Conservation (phyloP, 2,888 invertebrate species). For the Oscheius sp. region DNA sequence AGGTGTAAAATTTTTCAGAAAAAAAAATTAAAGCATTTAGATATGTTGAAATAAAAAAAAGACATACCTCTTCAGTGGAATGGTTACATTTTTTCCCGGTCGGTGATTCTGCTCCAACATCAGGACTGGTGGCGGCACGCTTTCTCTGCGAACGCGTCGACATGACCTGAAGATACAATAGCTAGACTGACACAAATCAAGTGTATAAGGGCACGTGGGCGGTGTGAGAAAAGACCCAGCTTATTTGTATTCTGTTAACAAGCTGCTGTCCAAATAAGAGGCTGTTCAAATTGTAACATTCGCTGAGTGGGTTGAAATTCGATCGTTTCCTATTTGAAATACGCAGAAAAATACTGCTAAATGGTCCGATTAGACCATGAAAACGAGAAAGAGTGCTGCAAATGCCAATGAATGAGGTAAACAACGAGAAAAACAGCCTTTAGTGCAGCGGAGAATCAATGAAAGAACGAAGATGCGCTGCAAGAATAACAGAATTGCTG, state of each 20-base stretch:
- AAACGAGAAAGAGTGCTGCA: not conserved
- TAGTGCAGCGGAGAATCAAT: not conserved
- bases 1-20: not conserved
- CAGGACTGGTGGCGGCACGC: constrained; percentile 29
- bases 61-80: constrained; percentile 6
- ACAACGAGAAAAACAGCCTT: constrained; percentile 12
- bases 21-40: not conserved
- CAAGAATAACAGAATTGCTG: not conserved
- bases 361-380: not conserved
- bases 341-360: not conserved
- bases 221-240: not conserved
- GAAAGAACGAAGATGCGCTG: not conserved
- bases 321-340: not conserved
- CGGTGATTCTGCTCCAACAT: not conserved
- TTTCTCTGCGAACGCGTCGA: constrained; percentile 25
- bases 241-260: not conserved
- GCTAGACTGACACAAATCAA: constrained; percentile 12
- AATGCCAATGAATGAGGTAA: not conserved
- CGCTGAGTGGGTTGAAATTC: no score
- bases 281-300: not conserved
- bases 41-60: not conserved
- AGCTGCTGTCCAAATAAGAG: constrained; percentile 2
- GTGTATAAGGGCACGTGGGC: not conserved
- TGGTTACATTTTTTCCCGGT: constrained; percentile 19
- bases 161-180: not conserved